Base-by-base conservation (phyloP, 2,113 vertebrate species). In the Ceratotherium simum region DNA sequence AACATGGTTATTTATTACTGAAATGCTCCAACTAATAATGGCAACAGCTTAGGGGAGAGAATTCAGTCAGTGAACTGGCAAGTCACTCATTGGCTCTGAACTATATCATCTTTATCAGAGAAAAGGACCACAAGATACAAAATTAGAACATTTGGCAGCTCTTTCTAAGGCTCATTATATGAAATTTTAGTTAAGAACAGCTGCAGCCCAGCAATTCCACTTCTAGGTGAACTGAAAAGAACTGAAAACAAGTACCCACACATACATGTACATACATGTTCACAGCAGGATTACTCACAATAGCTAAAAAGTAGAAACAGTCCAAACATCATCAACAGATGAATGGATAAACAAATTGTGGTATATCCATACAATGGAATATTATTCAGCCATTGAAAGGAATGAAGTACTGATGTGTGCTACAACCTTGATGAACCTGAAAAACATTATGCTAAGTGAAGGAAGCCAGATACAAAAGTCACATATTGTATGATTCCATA, bases 121-220 rank as follows among this genome's bases (percentile, higher is more conserved):
- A 86, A 93, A 89, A 92, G 84, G 39, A 92, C 51, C 31, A 60
- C 8, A 72, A 83, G 75, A 84, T 23, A 94, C 16, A 90, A 80
- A 90, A 87, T 70, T 21, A 87, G 75, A 92, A 81, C n/a, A 82
- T 31, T 39, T 65, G 80, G 36, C 58, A 85, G 90, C 81, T 96
- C 31, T 60, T 93, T 85, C 51, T 73, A 91, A 82, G 85, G 67
- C 62, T 95, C 46, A 70, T n/a, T 58, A 83, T 5, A 64, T 42
- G 54, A 36, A 46, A 82, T 36, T 91, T 90, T 48, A 72, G 51
- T 65, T 78, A 85, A 65, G n/a, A 89, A 62, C 46, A 87, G 67
- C 0, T 48, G 21, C 21, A 83, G 64, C 23, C 33, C 70, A 89
- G 31, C n/a, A 91, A 91, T 56, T 58, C 72, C 69, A 81, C 69